Evolutionary conservation across 2,113 vertebrate genomes (phyloP).

Genomic region (Paracanthobrama guichenoti): DNA sequence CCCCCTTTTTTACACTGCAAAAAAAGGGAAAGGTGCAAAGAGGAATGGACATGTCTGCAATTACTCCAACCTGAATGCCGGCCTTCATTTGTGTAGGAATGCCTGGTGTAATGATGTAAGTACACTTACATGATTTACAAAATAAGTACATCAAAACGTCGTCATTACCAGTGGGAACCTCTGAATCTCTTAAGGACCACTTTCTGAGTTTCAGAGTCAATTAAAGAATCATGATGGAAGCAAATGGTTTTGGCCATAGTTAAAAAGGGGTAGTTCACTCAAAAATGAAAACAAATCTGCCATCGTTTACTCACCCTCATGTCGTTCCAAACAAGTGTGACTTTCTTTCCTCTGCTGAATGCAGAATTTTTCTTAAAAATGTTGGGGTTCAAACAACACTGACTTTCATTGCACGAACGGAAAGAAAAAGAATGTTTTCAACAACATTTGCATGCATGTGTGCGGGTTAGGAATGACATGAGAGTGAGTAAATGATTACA

Average conservation of each 20-base stretch:
- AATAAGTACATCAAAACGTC: neutral
- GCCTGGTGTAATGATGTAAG: conserved; percentile 47
- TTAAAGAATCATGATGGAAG: neutral
- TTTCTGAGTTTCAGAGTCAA: conserved; percentile 7
- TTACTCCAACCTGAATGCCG: neutral
- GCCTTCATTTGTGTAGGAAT: conserved; percentile 40
- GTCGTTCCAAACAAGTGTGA: neutral
- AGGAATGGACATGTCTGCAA: neutral
- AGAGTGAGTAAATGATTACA: too few species aligned
- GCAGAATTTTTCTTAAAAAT: too few species aligned
- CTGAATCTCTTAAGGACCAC: conserved; percentile 10
- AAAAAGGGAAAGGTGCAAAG: neutral
- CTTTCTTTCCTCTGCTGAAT: neutral
- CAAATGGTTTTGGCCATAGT: neutral
- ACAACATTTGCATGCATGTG: too few species aligned
- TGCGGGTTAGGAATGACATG: too few species aligned
- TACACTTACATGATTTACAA: conserved; percentile 19
- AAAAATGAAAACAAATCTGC: neutral
- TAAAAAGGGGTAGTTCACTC: neutral
- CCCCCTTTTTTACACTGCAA: neutral
- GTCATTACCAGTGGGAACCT: neutral
- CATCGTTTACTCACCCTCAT: neutral
- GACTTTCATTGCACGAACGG: too few species aligned
- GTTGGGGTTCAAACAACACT: too few species aligned
- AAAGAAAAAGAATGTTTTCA: too few species aligned